Evolutionary conservation across 2,113 vertebrate genomes (phyloP), one percentile per base, ranked within the genome.

Genomic region (Coreoperca whiteheadi): DNA sequence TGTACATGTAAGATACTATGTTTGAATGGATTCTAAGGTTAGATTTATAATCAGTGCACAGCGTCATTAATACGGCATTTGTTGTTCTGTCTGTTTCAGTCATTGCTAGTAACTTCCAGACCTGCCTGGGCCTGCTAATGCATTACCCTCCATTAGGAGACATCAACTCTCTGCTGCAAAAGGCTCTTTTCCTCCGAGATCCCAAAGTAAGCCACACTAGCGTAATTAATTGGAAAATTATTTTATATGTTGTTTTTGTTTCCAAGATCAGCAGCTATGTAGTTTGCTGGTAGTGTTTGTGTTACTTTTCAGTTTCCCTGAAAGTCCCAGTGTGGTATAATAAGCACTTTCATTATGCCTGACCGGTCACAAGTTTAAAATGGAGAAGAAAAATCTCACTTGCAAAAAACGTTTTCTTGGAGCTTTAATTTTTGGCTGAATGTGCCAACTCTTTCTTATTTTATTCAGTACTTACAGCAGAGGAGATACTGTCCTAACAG

Each of bases 101-200:
- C 94, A 99, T 99, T 83, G 98, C 98, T 74, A 99, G 97, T 95
- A 99, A 99, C 95, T 99, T 99, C 91, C 98, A 99, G 94, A 99
- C 98, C 65, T 99, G 98, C 90, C 94, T 99, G 77, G 98, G 98
- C 85, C 96, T 99, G 73, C 95, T 99, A 81, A 99, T 99, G 98
- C 98, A 99, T 95, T 99, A 99, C 83, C 98, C 98, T 69, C 96
- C 95, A 41, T 94, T 99, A 72, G 97, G 96, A 83, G 98, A 99
- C 87, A 96, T 99, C 84, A 98, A 98, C 72, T 95, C 98, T 70
- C 96, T 99, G 87, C 97, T 99, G 74, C 96, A 98, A 74, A 98
- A 98, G 95, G 96, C 98, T 23, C 96, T 99, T 70, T 99, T 99
- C 91, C 97, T 99, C 41, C 94, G 98, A 93, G 98, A 99, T 92